Evolutionary conservation across 2,888 invertebrate genomes (phyloP), one percentile per base, ranked within the genome.

Genomic region (Parnassius glacialis): DNA sequence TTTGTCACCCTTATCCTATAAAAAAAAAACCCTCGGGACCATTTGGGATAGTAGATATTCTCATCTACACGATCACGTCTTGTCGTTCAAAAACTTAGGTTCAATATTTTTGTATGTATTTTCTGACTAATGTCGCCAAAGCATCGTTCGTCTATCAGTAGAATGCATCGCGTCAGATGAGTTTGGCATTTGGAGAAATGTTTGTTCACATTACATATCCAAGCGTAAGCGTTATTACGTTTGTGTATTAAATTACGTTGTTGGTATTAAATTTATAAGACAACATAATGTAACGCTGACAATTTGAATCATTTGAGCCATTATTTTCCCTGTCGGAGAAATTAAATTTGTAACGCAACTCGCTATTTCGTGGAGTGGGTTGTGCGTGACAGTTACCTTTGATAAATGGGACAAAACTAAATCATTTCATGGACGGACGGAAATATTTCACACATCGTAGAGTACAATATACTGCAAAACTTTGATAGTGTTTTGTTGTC

Each of bases 371-470:
- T n/a, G 58, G 69, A 72, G 70, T 68, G 74, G 75, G 72, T 70
- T 81, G 81, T 70, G 67, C 75, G 69, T 80, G 85, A 84, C 83
- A 83, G 75, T 72, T 76, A 79, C 77, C 77, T 79, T 74, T 87
- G 85, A 86, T 82, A 80, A 81, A 87, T 84, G 76, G 77, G 68
- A 61, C 59, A 63, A 62, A 71, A 79, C 76, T 87, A 85, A 83
- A 85, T 86, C 79, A 80, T 76, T 61, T 67, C 62, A 64, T 70
- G 75, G 77, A 73, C 78, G 75, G 76, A 72, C 78, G 75, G 75
- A 75, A 74, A 82, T 80, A 83, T 85, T 84, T 81, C 74, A 77
- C 76, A 79, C 77, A 78, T 83, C 81, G 80, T 72, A 70, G 69
- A 71, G 75, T 79, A 34, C 34, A 80, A 80, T 79, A 72, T 79